Conservation (phyloP, 2,888 invertebrate genomes). For the Phlogophora meticulosa region DNA sequence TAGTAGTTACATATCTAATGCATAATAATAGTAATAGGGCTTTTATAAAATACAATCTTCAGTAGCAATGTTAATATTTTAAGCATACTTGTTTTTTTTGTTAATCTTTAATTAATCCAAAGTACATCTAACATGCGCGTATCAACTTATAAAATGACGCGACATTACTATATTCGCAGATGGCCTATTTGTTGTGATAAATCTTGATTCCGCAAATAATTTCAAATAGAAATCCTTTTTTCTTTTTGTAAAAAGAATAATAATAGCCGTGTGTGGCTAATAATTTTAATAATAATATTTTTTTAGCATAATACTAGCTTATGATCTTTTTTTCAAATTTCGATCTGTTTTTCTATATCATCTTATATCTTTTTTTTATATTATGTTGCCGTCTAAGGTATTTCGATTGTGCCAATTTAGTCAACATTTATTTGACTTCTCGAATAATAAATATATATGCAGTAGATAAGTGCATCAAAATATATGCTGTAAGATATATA, state of each 20-base stretch:
- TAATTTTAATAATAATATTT: neutral
- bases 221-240: neutral
- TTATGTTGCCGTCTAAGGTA: conserved; percentile 5
- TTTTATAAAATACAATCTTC: neutral
- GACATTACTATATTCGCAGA: conserved; percentile 5
- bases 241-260: neutral
- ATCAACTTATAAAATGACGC: conserved; percentile 8
- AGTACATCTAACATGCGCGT: conserved; percentile 5
- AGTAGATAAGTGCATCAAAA: conserved; percentile 11
- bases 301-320: neutral
- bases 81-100: conserved; percentile 12
- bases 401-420: conserved; percentile 59
- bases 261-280: neutral
- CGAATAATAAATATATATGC: neutral
- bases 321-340: neutral
- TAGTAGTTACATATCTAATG: conserved; percentile 3
- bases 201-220: conserved; percentile 1
- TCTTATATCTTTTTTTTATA: neutral
- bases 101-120: neutral
- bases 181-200: conserved; percentile 50
- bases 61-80: conserved; percentile 16
- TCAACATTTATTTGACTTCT: conserved; percentile 9
- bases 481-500: conserved; percentile 8
- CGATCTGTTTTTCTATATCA: neutral
- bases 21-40: conserved; percentile 36